Conservation (phyloP, 2,797 vertebrate species). For the Dipus sagitta region DNA sequence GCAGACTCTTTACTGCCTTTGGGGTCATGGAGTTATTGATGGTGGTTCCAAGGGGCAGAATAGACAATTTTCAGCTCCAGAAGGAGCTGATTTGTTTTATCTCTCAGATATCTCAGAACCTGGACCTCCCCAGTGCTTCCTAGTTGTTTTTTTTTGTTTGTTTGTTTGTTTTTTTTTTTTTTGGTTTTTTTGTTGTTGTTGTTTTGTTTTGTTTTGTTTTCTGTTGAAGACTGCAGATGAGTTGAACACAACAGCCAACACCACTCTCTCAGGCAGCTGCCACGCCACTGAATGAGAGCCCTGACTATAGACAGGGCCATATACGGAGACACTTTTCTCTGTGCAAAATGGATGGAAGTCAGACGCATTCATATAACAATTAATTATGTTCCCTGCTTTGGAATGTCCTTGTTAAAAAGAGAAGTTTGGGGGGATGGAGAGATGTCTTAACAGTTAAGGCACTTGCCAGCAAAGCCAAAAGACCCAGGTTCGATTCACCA, state of each 20-base stretch:
- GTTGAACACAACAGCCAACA: background rate
- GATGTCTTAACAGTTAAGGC: too few relatives aligned
- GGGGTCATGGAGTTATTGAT: background rate
- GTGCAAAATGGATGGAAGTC: background rate
- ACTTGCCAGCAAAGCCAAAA: too few relatives aligned
- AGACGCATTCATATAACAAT: background rate
- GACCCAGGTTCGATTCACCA: too few relatives aligned
- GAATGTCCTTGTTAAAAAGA: conserved; percentile 21
- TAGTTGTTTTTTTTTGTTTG: background rate
- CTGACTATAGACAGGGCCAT: too few relatives aligned
- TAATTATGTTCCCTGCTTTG: background rate
- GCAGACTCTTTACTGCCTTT: background rate
- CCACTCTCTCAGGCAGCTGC: background rate
- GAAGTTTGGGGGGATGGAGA: background rate
- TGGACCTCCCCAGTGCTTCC: background rate
- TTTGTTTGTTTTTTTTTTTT: too few relatives aligned
- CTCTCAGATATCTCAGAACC: conserved; percentile 1
- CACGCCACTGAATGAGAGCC: background rate
- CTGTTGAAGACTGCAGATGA: background rate
- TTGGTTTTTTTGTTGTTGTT: too few relatives aligned
- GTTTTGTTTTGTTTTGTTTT: too few relatives aligned
- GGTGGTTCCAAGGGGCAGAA: conserved; percentile 6
- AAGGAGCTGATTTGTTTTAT: background rate
- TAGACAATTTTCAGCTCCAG: background rate
- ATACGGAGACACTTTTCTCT: background rate